Evolutionary conservation across 1,140 invertebrate genomes (phyloP).

Genomic region (Ylistrum balloti): DNA sequence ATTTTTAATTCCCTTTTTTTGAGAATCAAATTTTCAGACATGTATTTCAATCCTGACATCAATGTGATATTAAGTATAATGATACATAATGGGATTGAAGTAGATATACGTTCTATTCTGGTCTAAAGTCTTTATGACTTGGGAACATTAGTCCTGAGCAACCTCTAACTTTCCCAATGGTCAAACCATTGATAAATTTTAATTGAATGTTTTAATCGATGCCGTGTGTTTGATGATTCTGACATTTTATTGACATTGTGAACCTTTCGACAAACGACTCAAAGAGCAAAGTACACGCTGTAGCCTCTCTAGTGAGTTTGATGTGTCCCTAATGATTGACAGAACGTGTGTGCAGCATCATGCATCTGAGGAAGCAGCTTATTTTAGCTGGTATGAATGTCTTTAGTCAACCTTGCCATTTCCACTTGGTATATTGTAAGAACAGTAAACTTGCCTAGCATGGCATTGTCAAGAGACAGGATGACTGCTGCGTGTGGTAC

Average conservation of each 20-base stretch:
- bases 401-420: not conserved
- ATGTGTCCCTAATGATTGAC: not conserved
- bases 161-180: not conserved
- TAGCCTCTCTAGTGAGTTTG: not conserved
- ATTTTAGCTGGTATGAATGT: not conserved
- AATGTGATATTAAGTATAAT: too few relatives aligned
- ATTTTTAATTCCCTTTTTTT: too few relatives aligned
- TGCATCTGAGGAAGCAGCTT: not conserved
- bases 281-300: slow-evolving; percentile 24
- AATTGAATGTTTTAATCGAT: slow-evolving; percentile 36
- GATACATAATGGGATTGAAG: too few relatives aligned
- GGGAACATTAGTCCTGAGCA: too few relatives aligned
- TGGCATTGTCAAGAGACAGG: not conserved
- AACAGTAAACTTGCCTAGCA: not conserved
- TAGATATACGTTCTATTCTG: too few relatives aligned
- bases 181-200: not conserved
- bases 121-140: too few relatives aligned
- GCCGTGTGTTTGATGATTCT: not conserved
- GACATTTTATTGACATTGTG: slow-evolving; percentile 8
- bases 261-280: slow-evolving; percentile 6
- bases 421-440: not conserved
- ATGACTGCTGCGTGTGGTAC: not conserved
- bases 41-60: too few relatives aligned
- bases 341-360: not conserved
- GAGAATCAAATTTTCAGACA: too few relatives aligned